Evolutionary conservation across 2,888 invertebrate genomes (phyloP), one percentile per base, ranked within the genome.

Genomic region (Lasioglossum malachurum): DNA sequence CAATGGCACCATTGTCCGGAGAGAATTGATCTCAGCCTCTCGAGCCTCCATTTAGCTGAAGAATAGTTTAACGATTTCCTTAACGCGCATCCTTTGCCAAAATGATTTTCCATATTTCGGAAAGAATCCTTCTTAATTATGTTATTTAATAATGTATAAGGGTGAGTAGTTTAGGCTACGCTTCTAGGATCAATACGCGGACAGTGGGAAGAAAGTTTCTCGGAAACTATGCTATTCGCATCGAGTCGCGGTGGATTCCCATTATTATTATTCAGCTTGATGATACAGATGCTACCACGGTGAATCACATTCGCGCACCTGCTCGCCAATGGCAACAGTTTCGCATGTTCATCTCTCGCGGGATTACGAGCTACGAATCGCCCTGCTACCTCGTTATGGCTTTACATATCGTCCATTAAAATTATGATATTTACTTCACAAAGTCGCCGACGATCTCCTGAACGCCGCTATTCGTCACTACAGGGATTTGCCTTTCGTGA

Each of bases 381-480:
- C 23, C 67, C 73, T 23, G 78, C 60, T 46, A 35, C 57, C 14
- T 27, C 27, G 31, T 79, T 64, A 19, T n/a, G 16, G 46, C 69
- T 87, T 87, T 83, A 69, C 77, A 83, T 83, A 75, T 80, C 78
- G 69, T 85, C 49, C 78, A 77, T 78, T 69, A 38, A 57, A 74
- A 78, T 87, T 71, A 82, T 31, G 73, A 82, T 76, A 84, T 79
- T 78, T 82, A 27, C 75, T 79, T 82, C 81, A 83, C 16, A 27
- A 57, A 10, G 31, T 16, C 7, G 44, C 4, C 8, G 10, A 31
- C 12, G 41, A 16, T 53, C 35, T 16, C 19, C 67, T 10, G 44
- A 35, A 41, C 16, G 19, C 4, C 8, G 10, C 44, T 27, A 10
- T 38, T 10, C 16, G 7, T 10, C 23, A n/a, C 44, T 23, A 35